These are phyloP conservation scores for Ancistrus triradiatus DNA, from an alignment of 2,113 vertebrate genomes.

Conservation along the genomic window DNA sequence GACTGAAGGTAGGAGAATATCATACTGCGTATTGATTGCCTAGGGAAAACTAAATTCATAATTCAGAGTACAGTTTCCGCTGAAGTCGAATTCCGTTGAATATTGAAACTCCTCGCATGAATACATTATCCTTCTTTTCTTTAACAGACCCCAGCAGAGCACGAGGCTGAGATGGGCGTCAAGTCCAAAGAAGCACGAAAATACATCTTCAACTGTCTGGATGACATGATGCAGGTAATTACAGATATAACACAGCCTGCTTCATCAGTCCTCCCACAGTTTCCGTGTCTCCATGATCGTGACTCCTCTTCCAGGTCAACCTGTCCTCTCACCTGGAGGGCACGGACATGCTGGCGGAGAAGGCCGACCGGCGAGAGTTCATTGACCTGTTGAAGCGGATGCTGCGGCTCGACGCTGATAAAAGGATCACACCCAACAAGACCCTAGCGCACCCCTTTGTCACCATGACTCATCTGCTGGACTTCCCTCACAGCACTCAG, in stretches of 20 bases:
- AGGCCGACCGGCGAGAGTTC: conserved; percentile 93
- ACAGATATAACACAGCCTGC: no score
- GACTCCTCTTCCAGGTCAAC: conserved; percentile 77
- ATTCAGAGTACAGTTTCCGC: no score
- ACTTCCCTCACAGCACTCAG: conserved; percentile 97
- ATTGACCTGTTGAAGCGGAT: conserved; percentile 97
- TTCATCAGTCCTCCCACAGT: no score
- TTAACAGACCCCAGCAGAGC: conserved; percentile 85
- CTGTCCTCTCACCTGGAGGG: conserved; percentile 94
- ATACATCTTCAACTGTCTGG: conserved; percentile 98
- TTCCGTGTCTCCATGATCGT: no score
- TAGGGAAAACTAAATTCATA: no score
- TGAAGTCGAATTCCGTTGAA: no score
- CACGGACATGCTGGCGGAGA: conserved; percentile 96
- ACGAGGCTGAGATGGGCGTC: conserved; percentile 94
- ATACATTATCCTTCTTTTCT: neutral
- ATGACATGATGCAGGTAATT: conserved; percentile 96
- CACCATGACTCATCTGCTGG: conserved; percentile 93
- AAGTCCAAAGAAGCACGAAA: conserved; percentile 98
- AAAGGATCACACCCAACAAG: conserved; percentile 94
- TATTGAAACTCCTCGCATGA: no score
- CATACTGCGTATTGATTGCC: neutral
- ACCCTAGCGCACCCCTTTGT: conserved; percentile 94
- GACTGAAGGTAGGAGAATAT: conserved; percentile 82
- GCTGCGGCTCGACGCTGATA: conserved; percentile 98